These are phyloP conservation scores for Cyphomyrus plagiostoma DNA, from an alignment of 2,113 vertebrate genomes.

Conservation along the genomic window DNA sequence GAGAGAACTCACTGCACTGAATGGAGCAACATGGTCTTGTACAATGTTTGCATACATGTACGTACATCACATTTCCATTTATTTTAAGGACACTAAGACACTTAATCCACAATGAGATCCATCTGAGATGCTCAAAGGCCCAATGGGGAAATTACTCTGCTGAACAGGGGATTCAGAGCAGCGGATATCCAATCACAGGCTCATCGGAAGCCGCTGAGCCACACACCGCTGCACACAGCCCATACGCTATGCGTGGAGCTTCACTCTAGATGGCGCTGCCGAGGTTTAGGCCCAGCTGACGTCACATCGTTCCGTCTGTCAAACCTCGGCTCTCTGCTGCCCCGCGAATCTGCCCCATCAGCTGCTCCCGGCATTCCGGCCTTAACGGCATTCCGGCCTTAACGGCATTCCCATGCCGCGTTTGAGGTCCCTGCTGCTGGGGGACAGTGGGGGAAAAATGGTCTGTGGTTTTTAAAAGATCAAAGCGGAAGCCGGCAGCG, in stretches of 20 bases:
- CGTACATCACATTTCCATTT: background rate
- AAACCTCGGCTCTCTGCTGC: background rate
- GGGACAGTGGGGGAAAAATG: background rate
- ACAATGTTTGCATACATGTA: background rate
- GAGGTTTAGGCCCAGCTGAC: background rate
- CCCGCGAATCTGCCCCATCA: background rate
- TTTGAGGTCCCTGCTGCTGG: background rate
- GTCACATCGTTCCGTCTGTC: background rate
- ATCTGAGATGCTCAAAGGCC: background rate
- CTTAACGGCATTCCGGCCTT: background rate
- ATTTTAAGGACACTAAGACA: background rate
- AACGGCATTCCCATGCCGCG: background rate
- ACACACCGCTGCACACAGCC: background rate
- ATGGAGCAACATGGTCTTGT: background rate
- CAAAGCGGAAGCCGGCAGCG: background rate
- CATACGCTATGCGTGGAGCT: background rate
- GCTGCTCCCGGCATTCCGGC: background rate
- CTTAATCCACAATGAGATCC: background rate
- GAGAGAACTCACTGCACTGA: background rate
- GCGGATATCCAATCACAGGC: background rate
- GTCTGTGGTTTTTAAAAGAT: background rate
- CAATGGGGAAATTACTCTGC: background rate
- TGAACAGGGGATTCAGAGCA: background rate
- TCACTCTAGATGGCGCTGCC: background rate
- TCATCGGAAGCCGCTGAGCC: background rate